phyloP scores from a whole-genome alignment of 2,797 vertebrate species.

The Ceyx erithaca region DNA sequence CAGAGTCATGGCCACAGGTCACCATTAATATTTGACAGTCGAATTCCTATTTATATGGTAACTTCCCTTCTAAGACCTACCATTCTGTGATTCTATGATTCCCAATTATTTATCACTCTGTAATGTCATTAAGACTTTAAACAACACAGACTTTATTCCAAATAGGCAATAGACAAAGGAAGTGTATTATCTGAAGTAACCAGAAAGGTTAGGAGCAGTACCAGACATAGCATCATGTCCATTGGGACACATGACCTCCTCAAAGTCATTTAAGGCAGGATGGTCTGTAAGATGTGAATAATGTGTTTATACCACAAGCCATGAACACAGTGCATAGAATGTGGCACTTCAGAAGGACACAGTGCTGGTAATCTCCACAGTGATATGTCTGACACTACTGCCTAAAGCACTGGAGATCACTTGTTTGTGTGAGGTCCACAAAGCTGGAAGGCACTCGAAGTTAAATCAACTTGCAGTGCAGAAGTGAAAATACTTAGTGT shows the following conservation, averaged over 20 bases:
- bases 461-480: background rate
- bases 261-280: too few species aligned
- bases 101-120: too few species aligned
- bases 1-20: background rate
- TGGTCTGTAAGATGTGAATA: background rate
- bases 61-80: background rate
- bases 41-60: background rate
- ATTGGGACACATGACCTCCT: background rate
- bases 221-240: background rate
- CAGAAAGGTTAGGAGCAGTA: background rate
- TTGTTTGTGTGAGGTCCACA: accelerated
- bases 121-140: background rate
- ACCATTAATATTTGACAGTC: background rate
- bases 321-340: background rate
- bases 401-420: background rate
- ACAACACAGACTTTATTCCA: background rate
- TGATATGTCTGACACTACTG: background rate
- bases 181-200: background rate
- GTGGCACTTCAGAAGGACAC: background rate
- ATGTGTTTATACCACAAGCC: background rate
- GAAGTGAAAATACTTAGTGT: background rate
- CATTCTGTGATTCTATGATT: too few species aligned
- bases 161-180: background rate
- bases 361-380: background rate
- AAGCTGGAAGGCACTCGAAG: background rate